Base-by-base conservation (phyloP, 2,888 invertebrate genomes). In the Xylophagus ater region DNA sequence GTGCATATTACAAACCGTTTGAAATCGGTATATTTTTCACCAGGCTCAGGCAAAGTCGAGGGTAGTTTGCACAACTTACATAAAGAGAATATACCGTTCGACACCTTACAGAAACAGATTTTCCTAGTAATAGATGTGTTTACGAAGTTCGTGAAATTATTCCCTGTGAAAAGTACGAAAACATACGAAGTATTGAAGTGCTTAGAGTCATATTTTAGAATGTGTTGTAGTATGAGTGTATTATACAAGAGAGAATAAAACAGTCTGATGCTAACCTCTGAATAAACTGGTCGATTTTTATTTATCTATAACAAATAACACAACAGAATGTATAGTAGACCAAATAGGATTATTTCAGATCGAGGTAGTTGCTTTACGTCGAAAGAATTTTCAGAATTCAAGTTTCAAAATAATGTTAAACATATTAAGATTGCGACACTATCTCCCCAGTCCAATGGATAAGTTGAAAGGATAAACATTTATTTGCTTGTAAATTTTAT, bases 101-200 rank as follows among this genome's bases (percentile, higher is more conserved):
- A 62, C 34, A 62, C 58, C 2, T 19, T 66, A 14, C 62, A 60
- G 39, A 46, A 48, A 8, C 45, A 62, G 25, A 37, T 62, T 9
- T 42, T 65, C 4, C 51, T 52, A 2, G 41, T 56, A 4, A 50
- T 63, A 1, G 59, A 64, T 38, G 58, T 45, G 0, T 62, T 60
- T 25, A 59, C 57, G 1, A 61, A 62, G 38, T 60, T 53, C 41
- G 42, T 53, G 1, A 49, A 57, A 19, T 37, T 58, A 6, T 55
- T 51, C 40, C 43, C 58, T 2, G 54, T 57, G 5, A 48, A 43
- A 28, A 50, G 44, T 32, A 58, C 56, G 3, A 51, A 51, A 37
- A 48, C 53, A 2, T 43, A 45, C 37, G n/a, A n/a, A n/a, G n/a
- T n/a, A n/a, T n/a, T n/a, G n/a, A n/a, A n/a, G n/a, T n/a, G n/a